A percentile compares a stretch with the other conserved stretches of the same genome.
Evolutionary conservation across 2,797 vertebrate genomes (phyloP).

Genomic region (Enteromius trimaculatus): DNA sequence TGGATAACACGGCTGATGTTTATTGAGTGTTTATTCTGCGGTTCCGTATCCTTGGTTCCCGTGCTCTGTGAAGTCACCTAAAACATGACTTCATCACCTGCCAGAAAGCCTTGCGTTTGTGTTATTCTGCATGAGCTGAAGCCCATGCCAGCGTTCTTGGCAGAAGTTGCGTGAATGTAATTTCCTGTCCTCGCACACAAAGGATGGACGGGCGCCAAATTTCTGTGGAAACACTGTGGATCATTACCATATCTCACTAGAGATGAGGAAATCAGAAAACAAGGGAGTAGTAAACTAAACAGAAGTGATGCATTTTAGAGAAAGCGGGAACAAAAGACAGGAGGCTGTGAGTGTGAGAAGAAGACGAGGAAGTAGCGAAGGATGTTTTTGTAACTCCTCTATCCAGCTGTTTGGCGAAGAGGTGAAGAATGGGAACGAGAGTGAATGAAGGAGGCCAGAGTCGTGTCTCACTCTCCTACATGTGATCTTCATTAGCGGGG

Average conservation of each 20-base stretch:
- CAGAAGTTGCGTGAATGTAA: constrained; percentile 65
- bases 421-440: constrained; percentile 62
- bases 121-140: neutral
- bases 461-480: constrained; percentile 43
- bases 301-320: neutral
- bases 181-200: constrained; percentile 73
- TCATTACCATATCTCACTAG: constrained; percentile 40
- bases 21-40: constrained; percentile 17
- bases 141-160: constrained; percentile 76
- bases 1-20: neutral
- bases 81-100: constrained; percentile 27
- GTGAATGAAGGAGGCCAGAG: constrained; percentile 47
- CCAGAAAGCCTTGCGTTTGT: constrained; percentile 17
- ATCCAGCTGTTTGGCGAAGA: constrained; percentile 65
- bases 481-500: constrained; percentile 57
- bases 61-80: neutral
- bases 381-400: constrained; percentile 41
- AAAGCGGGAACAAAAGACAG: neutral
- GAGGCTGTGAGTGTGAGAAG: constrained; percentile 1
- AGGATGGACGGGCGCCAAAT: constrained; percentile 64
- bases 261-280: neutral
- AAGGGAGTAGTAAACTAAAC: neutral
- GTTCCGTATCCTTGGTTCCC: constrained; percentile 6
- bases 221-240: constrained; percentile 65
- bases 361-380: neutral